A percentile compares a stretch with the other conserved stretches of the same genome.
Conservation (phyloP, 2,797 vertebrate species). For the Malacoraja senta region DNA sequence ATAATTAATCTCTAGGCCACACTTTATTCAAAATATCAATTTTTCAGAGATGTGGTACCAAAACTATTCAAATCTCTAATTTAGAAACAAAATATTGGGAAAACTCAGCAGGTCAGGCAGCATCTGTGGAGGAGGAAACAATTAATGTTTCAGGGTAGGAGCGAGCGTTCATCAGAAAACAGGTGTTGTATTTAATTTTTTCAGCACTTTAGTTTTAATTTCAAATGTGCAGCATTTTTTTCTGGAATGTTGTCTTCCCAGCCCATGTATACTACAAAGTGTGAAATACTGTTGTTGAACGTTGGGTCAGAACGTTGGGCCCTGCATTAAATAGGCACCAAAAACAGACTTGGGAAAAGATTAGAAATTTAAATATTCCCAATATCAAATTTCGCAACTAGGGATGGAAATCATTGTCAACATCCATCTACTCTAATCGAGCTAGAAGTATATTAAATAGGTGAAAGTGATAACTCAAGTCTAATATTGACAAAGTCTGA, state of each 20-base stretch:
- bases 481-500: not conserved
- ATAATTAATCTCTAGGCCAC: not conserved
- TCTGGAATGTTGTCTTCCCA: not conserved
- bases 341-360: not conserved
- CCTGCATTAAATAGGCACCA: not conserved
- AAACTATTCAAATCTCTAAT: no score
- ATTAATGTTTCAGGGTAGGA: no score
- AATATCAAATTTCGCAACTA: not conserved
- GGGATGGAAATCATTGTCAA: not conserved
- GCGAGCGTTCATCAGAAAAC: no score
- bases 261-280: not conserved
- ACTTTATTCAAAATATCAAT: not conserved
- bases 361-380: not conserved
- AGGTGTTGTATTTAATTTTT: no score
- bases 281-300: not conserved
- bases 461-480: slow-evolving; percentile 30
- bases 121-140: no score
- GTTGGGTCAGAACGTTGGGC: no score
- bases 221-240: no score
- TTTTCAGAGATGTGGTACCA: not conserved
- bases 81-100: no score
- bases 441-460: not conserved
- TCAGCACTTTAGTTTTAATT: no score
- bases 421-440: not conserved
- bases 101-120: no score